Evolutionary conservation across 2,888 invertebrate genomes (phyloP).

Genomic region (Chrysomela aeneicollis): DNA sequence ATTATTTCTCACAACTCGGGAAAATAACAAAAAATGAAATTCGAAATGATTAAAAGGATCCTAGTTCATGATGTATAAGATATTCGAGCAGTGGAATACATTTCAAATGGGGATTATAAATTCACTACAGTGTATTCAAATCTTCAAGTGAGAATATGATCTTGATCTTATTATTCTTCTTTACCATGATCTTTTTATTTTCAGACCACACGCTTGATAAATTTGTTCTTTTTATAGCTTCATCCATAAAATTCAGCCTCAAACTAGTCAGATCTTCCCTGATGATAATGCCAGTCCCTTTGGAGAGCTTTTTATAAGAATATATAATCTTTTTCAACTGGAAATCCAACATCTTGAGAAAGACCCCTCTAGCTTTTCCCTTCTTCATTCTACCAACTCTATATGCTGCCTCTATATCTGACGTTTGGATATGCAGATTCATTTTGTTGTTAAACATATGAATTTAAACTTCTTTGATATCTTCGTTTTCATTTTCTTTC

Average conservation of each 20-base stretch:
- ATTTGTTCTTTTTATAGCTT: not conserved
- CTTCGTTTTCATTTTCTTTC: not conserved
- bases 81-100: not conserved
- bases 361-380: not conserved
- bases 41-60: not conserved
- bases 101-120: not conserved
- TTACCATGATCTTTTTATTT: not conserved
- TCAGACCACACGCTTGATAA: not conserved
- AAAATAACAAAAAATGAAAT: not conserved
- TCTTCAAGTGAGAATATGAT: not conserved
- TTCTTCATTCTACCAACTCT: not conserved
- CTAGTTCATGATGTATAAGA: not conserved
- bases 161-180: not conserved
- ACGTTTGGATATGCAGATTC: not conserved
- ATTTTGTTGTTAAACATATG: constrained; percentile 5
- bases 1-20: not conserved
- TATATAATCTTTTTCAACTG: not conserved
- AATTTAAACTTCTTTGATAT: not conserved
- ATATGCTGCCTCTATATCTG: constrained; percentile 1
- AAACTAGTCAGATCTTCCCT: not conserved
- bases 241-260: not conserved
- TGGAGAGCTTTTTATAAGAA: not conserved
- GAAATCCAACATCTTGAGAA: not conserved
- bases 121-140: not conserved
- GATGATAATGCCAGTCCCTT: not conserved